Evolutionary conservation across 2,113 vertebrate genomes (phyloP), one percentile per base, ranked within the genome.

Genomic region (Hyaena hyaena): DNA sequence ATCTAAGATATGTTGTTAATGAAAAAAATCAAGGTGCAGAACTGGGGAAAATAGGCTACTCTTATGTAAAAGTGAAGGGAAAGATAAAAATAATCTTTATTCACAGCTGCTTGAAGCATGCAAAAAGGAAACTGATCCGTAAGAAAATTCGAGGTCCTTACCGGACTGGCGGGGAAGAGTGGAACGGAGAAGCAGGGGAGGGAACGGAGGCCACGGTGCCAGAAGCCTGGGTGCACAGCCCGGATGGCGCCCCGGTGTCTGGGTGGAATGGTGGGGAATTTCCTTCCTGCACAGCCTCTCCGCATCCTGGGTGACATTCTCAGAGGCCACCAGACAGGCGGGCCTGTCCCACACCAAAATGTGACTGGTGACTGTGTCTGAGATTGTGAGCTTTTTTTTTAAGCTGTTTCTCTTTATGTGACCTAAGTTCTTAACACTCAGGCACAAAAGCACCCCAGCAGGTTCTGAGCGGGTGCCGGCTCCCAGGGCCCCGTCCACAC

Each of bases 31-130:
- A 87, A 84, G 55, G 55, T 58, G 48, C 79, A 55, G 65, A 86
- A 73, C 82, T 23, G 68, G 58, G 68, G 65, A 71, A 95, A 50
- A 94, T 1, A 90, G 61, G 45, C 88, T 79, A 10, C 69, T 63
- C 80, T 89, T 63, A 85, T 23, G 65, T 65, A 86, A 94, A 89
- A 81, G 58, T 31, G 39, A 90, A 90, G 63, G 33, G 17, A 92
- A 90, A 82, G 71, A 94, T 77, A 92, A 94, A 94, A 95, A 82
- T 61, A 65, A 88, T 77, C 90, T 71, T 74, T 87, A 96, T 45
- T 88, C 31, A 31, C 31, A 94, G 80, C 53, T 82, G 68, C 23
- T 33, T 45, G 35, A 33, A 89, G 61, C 79, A 89, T 16, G 48
- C 48, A 63, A 63, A 79, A 55, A 82, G 81, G 33, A 69, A 92